A percentile compares a stretch with the other conserved stretches of the same genome.
These are phyloP conservation scores for Microcebus griseorufus DNA, from an alignment of 2,113 vertebrate genomes.

Conservation along the genomic window DNA sequence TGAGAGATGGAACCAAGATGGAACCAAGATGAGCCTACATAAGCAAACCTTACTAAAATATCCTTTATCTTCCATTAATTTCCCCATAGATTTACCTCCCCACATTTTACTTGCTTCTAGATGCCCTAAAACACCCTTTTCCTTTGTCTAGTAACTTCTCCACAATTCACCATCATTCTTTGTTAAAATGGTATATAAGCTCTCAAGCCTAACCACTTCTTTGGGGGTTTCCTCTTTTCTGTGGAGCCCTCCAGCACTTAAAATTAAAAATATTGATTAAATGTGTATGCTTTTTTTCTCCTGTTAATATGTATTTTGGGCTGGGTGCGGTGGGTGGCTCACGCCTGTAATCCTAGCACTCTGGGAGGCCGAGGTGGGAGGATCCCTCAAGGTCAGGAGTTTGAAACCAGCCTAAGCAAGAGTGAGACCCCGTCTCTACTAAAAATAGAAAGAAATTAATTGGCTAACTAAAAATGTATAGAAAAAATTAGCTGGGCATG, in stretches of 20 bases:
- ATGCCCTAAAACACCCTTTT: not conserved
- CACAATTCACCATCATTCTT: not conserved
- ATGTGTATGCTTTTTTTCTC: not conserved
- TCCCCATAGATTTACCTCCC: not conserved
- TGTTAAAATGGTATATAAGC: not conserved
- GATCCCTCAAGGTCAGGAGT: no score
- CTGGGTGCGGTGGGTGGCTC: no score
- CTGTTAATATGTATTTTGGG: not conserved
- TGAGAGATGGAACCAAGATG: not conserved
- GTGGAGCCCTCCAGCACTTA: rapidly evolving
- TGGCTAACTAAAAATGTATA: no score
- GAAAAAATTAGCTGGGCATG: no score
- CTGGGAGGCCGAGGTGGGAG: no score
- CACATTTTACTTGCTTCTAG: not conserved
- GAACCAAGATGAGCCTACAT: not conserved
- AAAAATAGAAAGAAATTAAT: no score
- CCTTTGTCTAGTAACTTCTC: not conserved
- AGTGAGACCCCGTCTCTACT: no score
- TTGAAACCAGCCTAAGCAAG: no score
- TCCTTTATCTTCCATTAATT: not conserved
- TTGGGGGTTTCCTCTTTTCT: not conserved
- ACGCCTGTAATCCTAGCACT: no score
- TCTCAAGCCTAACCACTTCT: not conserved
- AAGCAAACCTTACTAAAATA: not conserved
- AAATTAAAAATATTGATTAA: not conserved